Conservation (phyloP, 30 jellyfish, hydroid and myxozoan genomes). For the Calvadosia cruxmelitensis region DNA sequence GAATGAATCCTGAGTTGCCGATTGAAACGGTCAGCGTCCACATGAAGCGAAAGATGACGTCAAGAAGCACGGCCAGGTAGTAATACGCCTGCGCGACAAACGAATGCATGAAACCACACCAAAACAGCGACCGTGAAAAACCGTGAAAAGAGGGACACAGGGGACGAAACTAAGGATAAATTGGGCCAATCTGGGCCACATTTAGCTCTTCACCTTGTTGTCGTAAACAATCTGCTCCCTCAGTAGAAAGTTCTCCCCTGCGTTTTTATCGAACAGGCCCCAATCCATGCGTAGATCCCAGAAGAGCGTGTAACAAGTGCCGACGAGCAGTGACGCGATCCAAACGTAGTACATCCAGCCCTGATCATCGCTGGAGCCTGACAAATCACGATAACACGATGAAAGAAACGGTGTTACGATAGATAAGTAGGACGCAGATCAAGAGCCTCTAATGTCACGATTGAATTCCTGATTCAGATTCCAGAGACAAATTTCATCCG, state of each 20-base stretch:
- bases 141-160: background rate
- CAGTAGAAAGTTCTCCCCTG: conserved; percentile 75
- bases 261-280: conserved; percentile 86
- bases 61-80: conserved; percentile 75
- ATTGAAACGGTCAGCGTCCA: conserved; percentile 95
- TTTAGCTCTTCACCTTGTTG: conserved; percentile 71
- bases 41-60: conserved; percentile 66
- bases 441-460: too few species aligned
- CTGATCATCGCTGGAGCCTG: background rate
- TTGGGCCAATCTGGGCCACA: background rate
- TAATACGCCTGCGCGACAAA: conserved; percentile 39
- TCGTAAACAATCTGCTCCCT: conserved; percentile 90
- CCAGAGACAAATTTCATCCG: too few species aligned
- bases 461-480: too few species aligned
- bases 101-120: too few species aligned
- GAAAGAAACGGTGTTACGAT: too few species aligned
- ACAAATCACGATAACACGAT: too few species aligned
- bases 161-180: background rate
- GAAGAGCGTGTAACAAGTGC: conserved; percentile 83
- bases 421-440: too few species aligned
- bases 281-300: conserved; percentile 98
- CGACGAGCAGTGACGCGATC: conserved; percentile 60
- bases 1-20: conserved; percentile 89
- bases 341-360: conserved; percentile 57
- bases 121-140: too few species aligned